phyloP scores from a whole-genome alignment of 2,888 invertebrate genomes.

The Lepidocyrtinus sp. region DNA sequence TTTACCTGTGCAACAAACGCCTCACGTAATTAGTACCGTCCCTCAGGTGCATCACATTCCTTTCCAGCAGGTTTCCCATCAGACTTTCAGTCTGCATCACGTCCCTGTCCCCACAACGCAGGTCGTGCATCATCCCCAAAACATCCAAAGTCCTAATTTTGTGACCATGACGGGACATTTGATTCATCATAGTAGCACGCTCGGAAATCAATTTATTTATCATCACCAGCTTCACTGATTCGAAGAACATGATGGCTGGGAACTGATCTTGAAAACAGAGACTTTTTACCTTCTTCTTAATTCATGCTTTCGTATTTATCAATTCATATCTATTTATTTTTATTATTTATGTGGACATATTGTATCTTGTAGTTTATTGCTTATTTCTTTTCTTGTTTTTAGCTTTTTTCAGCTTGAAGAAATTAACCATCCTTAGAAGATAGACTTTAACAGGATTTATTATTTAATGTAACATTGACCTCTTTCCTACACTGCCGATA shows the following conservation, averaged over 20 bases:
- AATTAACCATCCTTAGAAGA: too few relatives aligned
- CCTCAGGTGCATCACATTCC: conserved; percentile 15
- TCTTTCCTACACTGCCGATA: conserved; percentile 7
- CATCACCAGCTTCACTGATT: conserved; percentile 31
- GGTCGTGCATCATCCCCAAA: conserved; percentile 24
- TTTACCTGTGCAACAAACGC: neutral
- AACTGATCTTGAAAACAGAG: neutral
- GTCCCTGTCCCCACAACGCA: conserved; percentile 10
- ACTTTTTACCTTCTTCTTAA: too few relatives aligned
- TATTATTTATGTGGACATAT: too few relatives aligned
- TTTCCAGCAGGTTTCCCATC: conserved; percentile 5
- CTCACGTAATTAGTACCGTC: conserved; percentile 22
- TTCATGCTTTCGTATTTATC: too few relatives aligned
- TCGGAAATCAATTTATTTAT: conserved; percentile 50
- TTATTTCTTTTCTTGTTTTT: too few relatives aligned
- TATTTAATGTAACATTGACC: neutral
- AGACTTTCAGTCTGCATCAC: conserved; percentile 7
- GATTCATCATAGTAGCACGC: conserved; percentile 43
- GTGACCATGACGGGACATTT: conserved; percentile 50
- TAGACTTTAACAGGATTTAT: neutral
- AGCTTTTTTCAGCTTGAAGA: too few relatives aligned
- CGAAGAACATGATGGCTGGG: neutral
- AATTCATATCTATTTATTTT: too few relatives aligned
- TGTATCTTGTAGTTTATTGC: too few relatives aligned
- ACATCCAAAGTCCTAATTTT: conserved; percentile 17